Conservation (phyloP, 2,888 invertebrate species). For the Andrena haemorrhoa region DNA sequence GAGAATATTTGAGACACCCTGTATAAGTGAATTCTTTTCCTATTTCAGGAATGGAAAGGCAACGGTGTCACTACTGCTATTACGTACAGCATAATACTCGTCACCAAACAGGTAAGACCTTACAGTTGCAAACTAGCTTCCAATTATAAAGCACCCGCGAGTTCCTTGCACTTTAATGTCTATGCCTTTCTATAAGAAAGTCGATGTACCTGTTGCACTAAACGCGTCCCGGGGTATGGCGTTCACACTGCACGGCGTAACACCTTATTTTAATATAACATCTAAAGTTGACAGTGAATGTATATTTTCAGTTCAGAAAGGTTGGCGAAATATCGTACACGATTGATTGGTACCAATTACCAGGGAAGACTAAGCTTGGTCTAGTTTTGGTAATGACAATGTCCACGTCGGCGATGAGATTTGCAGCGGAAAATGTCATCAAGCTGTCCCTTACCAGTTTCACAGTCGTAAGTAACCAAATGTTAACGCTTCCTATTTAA, state of each 20-base stretch:
- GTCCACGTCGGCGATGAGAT: constrained; percentile 54
- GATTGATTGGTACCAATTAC: constrained; percentile 71
- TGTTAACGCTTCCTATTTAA: too few species aligned
- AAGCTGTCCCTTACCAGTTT: constrained; percentile 74
- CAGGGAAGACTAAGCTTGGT: constrained; percentile 52
- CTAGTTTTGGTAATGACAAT: constrained; percentile 62
- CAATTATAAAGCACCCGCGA: neutral
- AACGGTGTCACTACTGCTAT: constrained; percentile 29
- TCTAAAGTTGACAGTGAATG: neutral
- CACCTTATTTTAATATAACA: neutral
- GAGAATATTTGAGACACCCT: too few species aligned
- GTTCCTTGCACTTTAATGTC: neutral
- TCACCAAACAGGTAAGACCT: constrained; percentile 62
- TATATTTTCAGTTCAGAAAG: constrained; percentile 60
- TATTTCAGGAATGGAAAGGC: constrained; percentile 55
- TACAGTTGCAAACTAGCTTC: too few species aligned
- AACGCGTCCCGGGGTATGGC: neutral
- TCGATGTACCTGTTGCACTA: neutral
- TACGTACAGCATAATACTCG: constrained; percentile 48
- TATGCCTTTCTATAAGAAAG: neutral
- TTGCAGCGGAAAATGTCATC: constrained; percentile 77
- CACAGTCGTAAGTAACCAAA: constrained; percentile 49
- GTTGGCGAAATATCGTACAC: constrained; percentile 68
- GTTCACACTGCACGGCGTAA: neutral
- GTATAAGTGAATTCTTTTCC: neutral